Percentiles rank a stretch among this genome's conserved stretches.
Conservation (phyloP, 1,140 invertebrate species). For the Drosophila murphyi region DNA sequence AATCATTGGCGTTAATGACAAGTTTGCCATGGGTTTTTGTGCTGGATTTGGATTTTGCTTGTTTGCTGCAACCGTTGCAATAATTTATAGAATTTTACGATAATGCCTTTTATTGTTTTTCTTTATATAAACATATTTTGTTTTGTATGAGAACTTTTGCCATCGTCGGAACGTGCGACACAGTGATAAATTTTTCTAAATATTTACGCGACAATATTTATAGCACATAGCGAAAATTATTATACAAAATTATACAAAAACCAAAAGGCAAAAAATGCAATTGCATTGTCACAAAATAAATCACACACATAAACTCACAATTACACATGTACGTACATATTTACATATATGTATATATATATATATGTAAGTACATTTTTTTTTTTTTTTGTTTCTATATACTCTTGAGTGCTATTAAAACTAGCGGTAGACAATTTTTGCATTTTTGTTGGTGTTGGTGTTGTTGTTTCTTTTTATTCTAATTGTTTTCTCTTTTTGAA, state of each 20-base stretch:
- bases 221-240: constrained; percentile 46
- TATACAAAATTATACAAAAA: constrained; percentile 51
- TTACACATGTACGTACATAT: constrained; percentile 11
- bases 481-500: constrained; percentile 29
- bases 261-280: constrained; percentile 45
- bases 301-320: constrained; percentile 30
- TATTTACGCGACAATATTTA: constrained; percentile 66
- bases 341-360: neutral
- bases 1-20: constrained; percentile 39
- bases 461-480: constrained; percentile 26
- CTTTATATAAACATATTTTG: constrained; percentile 25
- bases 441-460: constrained; percentile 39
- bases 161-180: constrained; percentile 61
- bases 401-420: constrained; percentile 21
- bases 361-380: constrained; percentile 5
- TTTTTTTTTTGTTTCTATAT: constrained; percentile 26
- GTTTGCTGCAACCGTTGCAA: constrained; percentile 7
- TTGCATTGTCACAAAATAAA: constrained; percentile 29
- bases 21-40: neutral
- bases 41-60: neutral
- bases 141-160: constrained; percentile 7
- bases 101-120: constrained; percentile 41
- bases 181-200: constrained; percentile 45
- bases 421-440: constrained; percentile 41
- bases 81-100: constrained; percentile 21